A percentile compares a stretch with the other conserved stretches of the same genome.
These are phyloP conservation scores for Eidolon dupreanum DNA, from an alignment of 2,797 vertebrate species.

Conservation along the genomic window DNA sequence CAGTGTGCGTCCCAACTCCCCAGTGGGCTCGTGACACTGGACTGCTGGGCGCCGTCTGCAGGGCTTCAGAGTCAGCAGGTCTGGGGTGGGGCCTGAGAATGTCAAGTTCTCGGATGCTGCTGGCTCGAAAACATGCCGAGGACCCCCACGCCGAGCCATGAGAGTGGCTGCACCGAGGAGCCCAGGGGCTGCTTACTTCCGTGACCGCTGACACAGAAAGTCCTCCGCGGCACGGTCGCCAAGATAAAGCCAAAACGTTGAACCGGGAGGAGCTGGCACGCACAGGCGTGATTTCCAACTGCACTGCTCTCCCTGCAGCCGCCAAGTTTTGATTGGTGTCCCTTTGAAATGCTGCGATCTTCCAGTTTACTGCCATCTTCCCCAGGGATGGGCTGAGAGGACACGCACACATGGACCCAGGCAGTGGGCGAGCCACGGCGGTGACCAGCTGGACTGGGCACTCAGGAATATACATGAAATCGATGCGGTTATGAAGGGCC, in stretches of 20 bases:
- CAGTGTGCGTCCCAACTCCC: not conserved
- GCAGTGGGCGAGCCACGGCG: not conserved
- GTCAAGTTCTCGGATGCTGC: not conserved
- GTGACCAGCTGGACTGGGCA: not conserved
- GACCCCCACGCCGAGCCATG: not conserved
- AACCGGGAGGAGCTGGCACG: not conserved
- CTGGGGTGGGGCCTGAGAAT: not conserved
- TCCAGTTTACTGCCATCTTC: not conserved
- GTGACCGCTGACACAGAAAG: not conserved
- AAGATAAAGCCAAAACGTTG: not conserved
- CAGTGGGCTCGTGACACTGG: not conserved
- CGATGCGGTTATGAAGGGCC: not conserved
- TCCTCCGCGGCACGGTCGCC: not conserved
- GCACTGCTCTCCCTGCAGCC: not conserved
- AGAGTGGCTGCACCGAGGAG: not conserved
- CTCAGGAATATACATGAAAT: not conserved
- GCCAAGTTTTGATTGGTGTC: not conserved
- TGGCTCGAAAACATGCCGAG: not conserved
- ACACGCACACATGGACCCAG: not conserved
- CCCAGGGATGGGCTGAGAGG: not conserved
- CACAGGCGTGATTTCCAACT: not conserved
- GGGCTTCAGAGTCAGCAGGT: not conserved
- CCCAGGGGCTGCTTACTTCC: not conserved
- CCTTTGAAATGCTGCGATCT: not conserved
- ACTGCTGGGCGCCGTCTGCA: not conserved